Evolutionary conservation across 2,113 vertebrate species (phyloP).

Genomic region (Colossoma macropomum): DNA sequence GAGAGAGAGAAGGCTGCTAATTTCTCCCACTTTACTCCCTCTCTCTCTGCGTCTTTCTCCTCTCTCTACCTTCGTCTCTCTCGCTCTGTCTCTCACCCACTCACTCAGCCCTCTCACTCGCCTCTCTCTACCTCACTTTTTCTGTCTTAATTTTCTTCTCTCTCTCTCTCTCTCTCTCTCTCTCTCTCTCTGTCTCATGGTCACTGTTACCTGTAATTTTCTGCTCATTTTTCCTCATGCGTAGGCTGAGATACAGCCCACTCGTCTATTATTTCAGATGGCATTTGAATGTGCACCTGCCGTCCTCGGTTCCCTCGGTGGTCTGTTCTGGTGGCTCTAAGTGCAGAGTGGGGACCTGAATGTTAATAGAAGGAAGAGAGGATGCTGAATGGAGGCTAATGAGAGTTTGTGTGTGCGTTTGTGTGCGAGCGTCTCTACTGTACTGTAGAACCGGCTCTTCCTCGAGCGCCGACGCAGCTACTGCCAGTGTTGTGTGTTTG

Average conservation of each 20-base stretch:
- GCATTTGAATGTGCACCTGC: slow-evolving; percentile 61
- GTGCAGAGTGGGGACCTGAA: slow-evolving; percentile 41
- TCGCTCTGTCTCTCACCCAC: not conserved
- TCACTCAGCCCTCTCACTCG: too few relatives aligned
- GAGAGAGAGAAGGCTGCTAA: too few relatives aligned
- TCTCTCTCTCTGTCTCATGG: not conserved
- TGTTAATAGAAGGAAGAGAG: slow-evolving; percentile 49
- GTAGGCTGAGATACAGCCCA: slow-evolving; percentile 16
- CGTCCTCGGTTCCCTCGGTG: slow-evolving; percentile 62
- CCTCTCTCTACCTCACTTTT: not conserved
- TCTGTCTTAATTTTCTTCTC: not conserved
- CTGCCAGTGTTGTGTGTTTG: slow-evolving; percentile 14
- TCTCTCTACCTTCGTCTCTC: slow-evolving; percentile 34
- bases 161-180: slow-evolving; percentile 8
- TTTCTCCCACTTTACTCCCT: too few relatives aligned
- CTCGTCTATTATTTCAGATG: slow-evolving; percentile 50
- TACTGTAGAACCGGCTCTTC: slow-evolving; percentile 18
- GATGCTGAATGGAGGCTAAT: slow-evolving; percentile 46
- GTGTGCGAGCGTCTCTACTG: not conserved
- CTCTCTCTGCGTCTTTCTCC: not conserved
- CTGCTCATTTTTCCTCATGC: slow-evolving; percentile 51
- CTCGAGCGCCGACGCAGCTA: not conserved
- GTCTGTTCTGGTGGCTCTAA: slow-evolving; percentile 51
- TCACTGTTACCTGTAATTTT: slow-evolving; percentile 51
- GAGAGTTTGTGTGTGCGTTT: slow-evolving; percentile 34